These are phyloP conservation scores for Littorina saxatilis DNA, from an alignment of 1,140 invertebrate species.

Conservation along the genomic window DNA sequence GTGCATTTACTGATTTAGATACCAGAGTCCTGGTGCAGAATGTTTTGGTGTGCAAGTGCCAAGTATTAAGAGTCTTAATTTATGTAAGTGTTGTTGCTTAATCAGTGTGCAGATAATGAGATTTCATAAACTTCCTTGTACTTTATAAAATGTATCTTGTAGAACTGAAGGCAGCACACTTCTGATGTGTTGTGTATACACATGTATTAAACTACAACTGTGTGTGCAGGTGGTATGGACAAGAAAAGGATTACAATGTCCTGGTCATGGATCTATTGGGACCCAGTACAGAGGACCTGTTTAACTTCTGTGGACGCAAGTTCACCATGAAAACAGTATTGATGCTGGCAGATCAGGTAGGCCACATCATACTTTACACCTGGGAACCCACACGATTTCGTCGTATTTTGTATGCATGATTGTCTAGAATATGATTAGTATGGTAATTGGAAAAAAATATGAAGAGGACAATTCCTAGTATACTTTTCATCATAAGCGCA, in stretches of 20 bases:
- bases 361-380: too few relatives aligned
- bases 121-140: too few relatives aligned
- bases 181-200: background rate
- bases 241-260: constrained; percentile 95
- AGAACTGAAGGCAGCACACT: too few relatives aligned
- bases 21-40: too few relatives aligned
- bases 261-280: constrained; percentile 98
- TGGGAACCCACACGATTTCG: too few relatives aligned
- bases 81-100: background rate
- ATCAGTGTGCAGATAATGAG: too few relatives aligned
- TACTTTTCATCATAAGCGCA: too few relatives aligned
- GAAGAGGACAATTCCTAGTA: too few relatives aligned
- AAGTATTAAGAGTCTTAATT: background rate
- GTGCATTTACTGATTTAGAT: background rate
- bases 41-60: background rate
- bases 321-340: constrained; percentile 99
- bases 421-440: too few relatives aligned
- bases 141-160: too few relatives aligned
- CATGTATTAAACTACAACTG: background rate
- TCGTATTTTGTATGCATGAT: too few relatives aligned
- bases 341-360: constrained; percentile 93
- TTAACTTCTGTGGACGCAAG: constrained; percentile 96
- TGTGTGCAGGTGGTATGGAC: constrained; percentile 87
- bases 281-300: constrained; percentile 96
- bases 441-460: too few relatives aligned